A percentile compares a stretch with the other conserved stretches of the same genome.
Conservation (phyloP, 1,140 invertebrate species). For the Melitaea cinxia region DNA sequence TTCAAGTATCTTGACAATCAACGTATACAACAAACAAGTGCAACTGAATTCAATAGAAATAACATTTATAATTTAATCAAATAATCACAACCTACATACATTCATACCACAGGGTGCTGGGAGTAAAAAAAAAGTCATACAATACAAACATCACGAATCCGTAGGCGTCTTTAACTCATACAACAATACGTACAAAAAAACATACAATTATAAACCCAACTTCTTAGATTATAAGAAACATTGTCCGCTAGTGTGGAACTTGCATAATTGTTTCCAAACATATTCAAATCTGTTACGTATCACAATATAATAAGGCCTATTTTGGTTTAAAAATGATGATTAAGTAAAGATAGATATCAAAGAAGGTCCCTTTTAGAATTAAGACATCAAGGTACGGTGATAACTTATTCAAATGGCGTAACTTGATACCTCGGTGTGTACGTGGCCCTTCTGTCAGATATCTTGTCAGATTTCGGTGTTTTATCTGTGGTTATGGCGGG, state of each 20-base stretch:
- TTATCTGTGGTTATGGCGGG: slow-evolving; percentile 31
- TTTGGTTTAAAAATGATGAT: neutral
- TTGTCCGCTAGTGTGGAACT: neutral
- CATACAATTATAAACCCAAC: slow-evolving; percentile 7
- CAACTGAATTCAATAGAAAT: neutral
- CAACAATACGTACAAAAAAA: neutral
- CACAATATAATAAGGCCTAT: neutral
- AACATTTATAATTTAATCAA: slow-evolving; percentile 7
- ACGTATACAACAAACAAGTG: neutral
- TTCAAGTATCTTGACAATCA: neutral
- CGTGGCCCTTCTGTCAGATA: slow-evolving; percentile 45
- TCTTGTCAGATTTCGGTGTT: slow-evolving; percentile 47
- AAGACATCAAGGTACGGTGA: slow-evolving; percentile 56
- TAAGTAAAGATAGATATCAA: slow-evolving; percentile 29
- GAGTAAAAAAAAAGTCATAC: slow-evolving; percentile 11
- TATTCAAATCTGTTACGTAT: neutral
- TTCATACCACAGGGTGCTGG: neutral
- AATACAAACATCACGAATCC: slow-evolving; percentile 11
- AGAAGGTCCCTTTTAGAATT: slow-evolving; percentile 45
- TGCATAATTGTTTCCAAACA: neutral
- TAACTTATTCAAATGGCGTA: slow-evolving; percentile 67
- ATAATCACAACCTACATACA: slow-evolving; percentile 3
- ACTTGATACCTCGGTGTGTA: slow-evolving; percentile 52
- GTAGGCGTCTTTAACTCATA: slow-evolving; percentile 29
- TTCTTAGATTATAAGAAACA: neutral